Evolutionary conservation across 2,888 invertebrate genomes (phyloP).

Genomic region (Tridacna gigas): DNA sequence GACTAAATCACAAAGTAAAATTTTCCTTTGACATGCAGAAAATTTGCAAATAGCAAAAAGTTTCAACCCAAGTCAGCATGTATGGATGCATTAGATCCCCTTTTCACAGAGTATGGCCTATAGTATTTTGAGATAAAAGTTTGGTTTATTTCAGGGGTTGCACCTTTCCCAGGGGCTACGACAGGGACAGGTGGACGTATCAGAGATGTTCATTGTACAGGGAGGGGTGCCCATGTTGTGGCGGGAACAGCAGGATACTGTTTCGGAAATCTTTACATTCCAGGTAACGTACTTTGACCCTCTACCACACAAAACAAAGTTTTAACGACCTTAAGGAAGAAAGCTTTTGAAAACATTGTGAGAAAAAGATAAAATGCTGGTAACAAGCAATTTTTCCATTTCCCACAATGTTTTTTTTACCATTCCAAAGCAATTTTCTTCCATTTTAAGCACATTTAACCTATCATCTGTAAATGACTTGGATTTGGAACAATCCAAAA

Average conservation of each 20-base stretch:
- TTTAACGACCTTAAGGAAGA: not conserved
- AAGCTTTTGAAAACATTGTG: not conserved
- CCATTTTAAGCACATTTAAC: no score
- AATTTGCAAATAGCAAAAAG: no score
- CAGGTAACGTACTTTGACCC: slow-evolving; percentile 87
- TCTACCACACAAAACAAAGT: not conserved
- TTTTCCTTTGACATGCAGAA: no score
- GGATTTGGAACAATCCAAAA: no score
- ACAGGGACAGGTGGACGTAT: slow-evolving; percentile 99
- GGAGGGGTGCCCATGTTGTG: slow-evolving; percentile 96
- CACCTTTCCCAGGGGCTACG: slow-evolving; percentile 98
- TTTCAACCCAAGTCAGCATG: no score
- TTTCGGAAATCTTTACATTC: slow-evolving; percentile 96
- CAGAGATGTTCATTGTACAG: slow-evolving; percentile 97
- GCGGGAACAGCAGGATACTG: slow-evolving; percentile 99
- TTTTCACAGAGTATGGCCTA: no score
- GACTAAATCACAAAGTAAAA: no score
- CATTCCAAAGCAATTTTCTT: no score
- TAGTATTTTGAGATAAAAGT: not conserved
- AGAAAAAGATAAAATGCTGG: not conserved
- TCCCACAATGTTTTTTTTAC: no score
- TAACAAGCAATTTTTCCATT: no score
- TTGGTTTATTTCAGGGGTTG: slow-evolving; percentile 88
- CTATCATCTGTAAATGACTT: no score
- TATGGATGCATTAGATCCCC: no score